phyloP scores from a whole-genome alignment of 2,797 vertebrate species.

The Rhinichthys osculus region DNA sequence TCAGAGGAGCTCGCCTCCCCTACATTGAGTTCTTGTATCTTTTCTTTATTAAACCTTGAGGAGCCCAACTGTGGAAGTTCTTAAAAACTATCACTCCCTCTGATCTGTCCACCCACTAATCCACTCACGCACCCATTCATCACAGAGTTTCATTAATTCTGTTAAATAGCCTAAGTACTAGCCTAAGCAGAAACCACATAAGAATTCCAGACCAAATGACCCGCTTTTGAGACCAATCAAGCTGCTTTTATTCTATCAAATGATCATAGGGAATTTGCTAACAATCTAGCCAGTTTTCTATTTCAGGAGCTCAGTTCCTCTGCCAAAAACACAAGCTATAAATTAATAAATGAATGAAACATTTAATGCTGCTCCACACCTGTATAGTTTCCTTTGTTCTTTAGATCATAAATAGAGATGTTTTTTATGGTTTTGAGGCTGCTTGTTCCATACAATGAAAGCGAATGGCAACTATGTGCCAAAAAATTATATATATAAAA shows the following conservation, averaged over 20 bases:
- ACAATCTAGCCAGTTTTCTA: not conserved
- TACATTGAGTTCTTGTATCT: slow-evolving; percentile 30
- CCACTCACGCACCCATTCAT: slow-evolving; percentile 24
- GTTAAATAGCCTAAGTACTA: slow-evolving; percentile 25
- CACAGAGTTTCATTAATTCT: slow-evolving; percentile 32
- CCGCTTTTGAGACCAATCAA: not conserved
- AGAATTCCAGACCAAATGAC: slow-evolving; percentile 19
- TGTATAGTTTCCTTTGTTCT: slow-evolving; percentile 12
- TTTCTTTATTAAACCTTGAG: slow-evolving; percentile 40
- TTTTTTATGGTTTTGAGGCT: not conserved
- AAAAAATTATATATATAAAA: not conserved
- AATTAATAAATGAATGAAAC: slow-evolving; percentile 6
- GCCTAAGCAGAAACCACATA: slow-evolving; percentile 8
- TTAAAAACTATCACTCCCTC: slow-evolving; percentile 33
- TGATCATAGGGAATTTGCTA: not conserved
- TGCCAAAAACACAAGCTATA: not conserved
- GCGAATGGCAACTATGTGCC: not conserved
- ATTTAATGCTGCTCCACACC: not conserved
- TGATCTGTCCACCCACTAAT: slow-evolving; percentile 32
- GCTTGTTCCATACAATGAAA: not conserved
- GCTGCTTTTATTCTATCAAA: not conserved
- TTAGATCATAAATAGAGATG: slow-evolving; percentile 5
- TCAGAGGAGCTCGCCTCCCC: slow-evolving; percentile 25
- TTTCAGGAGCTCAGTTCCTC: not conserved
- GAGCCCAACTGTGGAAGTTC: slow-evolving; percentile 18